Conservation (phyloP, 2,797 vertebrate genomes). For the Miichthys miiuy region DNA sequence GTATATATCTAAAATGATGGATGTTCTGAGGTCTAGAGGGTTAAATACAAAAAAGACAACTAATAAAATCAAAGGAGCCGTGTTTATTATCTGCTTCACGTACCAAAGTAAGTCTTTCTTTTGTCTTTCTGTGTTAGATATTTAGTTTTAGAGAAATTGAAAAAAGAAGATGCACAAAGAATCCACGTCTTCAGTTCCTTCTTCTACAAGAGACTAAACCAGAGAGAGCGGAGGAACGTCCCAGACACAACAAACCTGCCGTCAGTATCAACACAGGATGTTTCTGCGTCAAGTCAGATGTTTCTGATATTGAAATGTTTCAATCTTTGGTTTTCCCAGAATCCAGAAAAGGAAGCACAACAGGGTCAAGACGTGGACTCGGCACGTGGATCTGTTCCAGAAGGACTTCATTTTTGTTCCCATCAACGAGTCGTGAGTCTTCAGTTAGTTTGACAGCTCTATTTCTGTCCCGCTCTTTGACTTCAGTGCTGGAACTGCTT, state of each 20-base stretch:
- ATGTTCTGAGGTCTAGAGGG: no score
- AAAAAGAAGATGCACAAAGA: constrained; percentile 93
- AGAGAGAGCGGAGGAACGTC: constrained; percentile 91
- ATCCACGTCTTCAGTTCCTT: constrained; percentile 99
- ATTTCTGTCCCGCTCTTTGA: rapidly evolving
- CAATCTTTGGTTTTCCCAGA: constrained; percentile 71
- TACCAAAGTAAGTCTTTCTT: neutral
- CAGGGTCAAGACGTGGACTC: constrained; percentile 97
- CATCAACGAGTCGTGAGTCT: constrained; percentile 98
- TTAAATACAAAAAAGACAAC: no score
- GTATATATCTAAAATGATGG: no score
- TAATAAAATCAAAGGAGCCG: no score
- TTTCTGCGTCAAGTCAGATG: rapidly evolving
- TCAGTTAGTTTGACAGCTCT: no score
- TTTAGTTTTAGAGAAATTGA: constrained; percentile 95
- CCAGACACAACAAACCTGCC: constrained; percentile 91
- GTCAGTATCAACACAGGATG: constrained; percentile 81
- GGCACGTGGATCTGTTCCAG: constrained; percentile 97
- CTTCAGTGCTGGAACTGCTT: rapidly evolving
- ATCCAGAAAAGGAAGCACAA: constrained; percentile 96
- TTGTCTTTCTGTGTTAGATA: constrained; percentile 84
- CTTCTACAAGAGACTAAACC: constrained; percentile 98
- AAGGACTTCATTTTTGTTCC: constrained; percentile 99
- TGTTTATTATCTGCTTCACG: neutral
- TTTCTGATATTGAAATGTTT: rapidly evolving